Evolutionary conservation across 1,140 invertebrate genomes (phyloP), one percentile per base, ranked within the genome.

Genomic region (Trachelipus rathkii): DNA sequence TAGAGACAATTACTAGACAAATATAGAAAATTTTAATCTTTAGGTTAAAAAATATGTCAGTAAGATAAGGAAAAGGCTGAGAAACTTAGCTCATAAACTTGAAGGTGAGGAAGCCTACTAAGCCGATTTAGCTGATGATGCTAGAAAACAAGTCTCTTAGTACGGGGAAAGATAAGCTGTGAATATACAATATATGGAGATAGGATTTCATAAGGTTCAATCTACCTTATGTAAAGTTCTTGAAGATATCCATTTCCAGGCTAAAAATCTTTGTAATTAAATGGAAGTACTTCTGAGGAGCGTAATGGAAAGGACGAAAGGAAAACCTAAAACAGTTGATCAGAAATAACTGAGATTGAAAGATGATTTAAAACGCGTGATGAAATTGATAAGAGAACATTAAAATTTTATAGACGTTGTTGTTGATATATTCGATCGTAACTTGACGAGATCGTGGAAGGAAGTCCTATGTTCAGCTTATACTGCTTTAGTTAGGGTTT

Each of bases 81-180:
- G 50, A 19, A 8, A 19, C 8, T 60, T 60, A 19, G 11, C 50
- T 60, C 50, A 60, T 60, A 15, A 13, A 8, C 50, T 60, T 1
- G 50, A 60, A 60, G 50, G 50, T 60, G 19, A 13, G 4, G 50
- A 60, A 15, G 19, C 11, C 11, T 13, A 60, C 11, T 60, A 15
- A 19, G 50, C 50, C 8, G 50, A 60, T 15, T 60, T 60, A 60
- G 50, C 50, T 19, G 50, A 60, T 60, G 19, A 60, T 60, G 50
- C 50, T 19, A 60, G 50, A 19, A 60, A 60, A 8, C 11, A 60
- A 60, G 50, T 60, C 19, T 8, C 2, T 3, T 19, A 60, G 11
- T 60, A 60, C 8, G 50, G 50, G 19, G 50, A 60, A 60, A 60
- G 50, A 60, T 8, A 60, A 60, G 50, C 50, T 60, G 50, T 60